These are phyloP conservation scores for Drosophila tristis DNA, from an alignment of 1,140 invertebrate species.

Conservation along the genomic window DNA sequence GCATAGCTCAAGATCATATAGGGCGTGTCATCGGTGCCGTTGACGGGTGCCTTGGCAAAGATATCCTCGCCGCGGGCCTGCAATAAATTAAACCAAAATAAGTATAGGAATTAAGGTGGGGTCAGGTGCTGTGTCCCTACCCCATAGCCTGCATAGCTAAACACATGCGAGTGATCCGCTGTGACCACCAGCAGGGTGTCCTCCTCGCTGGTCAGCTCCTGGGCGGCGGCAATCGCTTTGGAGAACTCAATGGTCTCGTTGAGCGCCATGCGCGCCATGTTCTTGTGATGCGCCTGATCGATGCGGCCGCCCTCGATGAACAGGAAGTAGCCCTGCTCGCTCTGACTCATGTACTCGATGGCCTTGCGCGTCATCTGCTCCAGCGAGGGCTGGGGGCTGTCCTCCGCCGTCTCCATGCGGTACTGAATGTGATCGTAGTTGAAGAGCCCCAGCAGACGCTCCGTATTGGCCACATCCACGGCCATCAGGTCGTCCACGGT, in stretches of 20 bases:
- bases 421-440: conserved; percentile 85
- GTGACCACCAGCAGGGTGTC: conserved; percentile 89
- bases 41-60: conserved; percentile 84
- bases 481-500: conserved; percentile 85
- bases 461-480: conserved; percentile 71
- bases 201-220: conserved; percentile 85
- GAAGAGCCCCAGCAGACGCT: conserved; percentile 85
- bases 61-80: conserved; percentile 85
- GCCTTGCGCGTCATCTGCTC: conserved; percentile 93
- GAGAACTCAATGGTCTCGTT: conserved; percentile 87
- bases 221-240: conserved; percentile 86
- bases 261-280: conserved; percentile 88
- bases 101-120: not conserved
- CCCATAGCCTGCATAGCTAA: conserved; percentile 87
- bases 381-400: conserved; percentile 87
- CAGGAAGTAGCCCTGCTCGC: conserved; percentile 87
- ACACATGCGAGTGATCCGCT: conserved; percentile 89
- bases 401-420: conserved; percentile 85
- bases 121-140: conserved; percentile 51
- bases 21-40: conserved; percentile 85
- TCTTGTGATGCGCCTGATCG: conserved; percentile 92
- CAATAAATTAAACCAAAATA: not conserved
- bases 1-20: conserved; percentile 90
- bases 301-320: conserved; percentile 89
- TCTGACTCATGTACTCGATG: conserved; percentile 89